phyloP scores from a whole-genome alignment of 2,113 vertebrate genomes.

The Hiodon alosoides region DNA sequence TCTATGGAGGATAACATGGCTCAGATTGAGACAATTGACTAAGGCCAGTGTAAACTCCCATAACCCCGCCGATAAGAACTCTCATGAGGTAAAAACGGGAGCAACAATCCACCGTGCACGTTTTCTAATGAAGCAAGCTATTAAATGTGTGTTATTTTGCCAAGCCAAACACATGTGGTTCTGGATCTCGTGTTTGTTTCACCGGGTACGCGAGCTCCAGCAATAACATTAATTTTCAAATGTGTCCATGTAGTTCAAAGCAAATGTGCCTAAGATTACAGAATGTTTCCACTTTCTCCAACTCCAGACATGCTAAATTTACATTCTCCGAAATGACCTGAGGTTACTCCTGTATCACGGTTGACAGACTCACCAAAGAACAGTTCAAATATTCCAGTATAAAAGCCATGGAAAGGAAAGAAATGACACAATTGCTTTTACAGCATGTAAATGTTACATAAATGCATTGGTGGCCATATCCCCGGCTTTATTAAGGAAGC shows the following conservation, averaged over 20 bases:
- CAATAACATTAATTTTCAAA: not conserved
- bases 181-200: not conserved
- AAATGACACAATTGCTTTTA: not conserved
- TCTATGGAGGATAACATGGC: not conserved
- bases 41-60: too few species aligned
- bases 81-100: not conserved
- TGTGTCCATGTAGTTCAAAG: not conserved
- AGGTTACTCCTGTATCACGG: constrained; percentile 3
- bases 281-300: constrained; percentile 7
- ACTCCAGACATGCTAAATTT: constrained; percentile 1
- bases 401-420: constrained; percentile 14
- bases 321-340: constrained; percentile 1
- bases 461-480: not conserved
- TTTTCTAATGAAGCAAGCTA: not conserved
- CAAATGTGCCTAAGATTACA: constrained; percentile 2
- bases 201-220: not conserved
- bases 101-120: not conserved
- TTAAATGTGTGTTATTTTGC: not conserved
- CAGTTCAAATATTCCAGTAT: constrained; percentile 17
- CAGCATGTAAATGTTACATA: constrained; percentile 2
- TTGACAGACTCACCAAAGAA: constrained; percentile 14
- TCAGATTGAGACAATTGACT: not conserved
- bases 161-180: constrained; percentile 8
- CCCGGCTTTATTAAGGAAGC: not conserved
- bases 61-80: not conserved